A percentile compares a stretch with the other conserved stretches of the same genome.
Conservation (phyloP, 2,113 vertebrate genomes). For the Eurystomus gularis region DNA sequence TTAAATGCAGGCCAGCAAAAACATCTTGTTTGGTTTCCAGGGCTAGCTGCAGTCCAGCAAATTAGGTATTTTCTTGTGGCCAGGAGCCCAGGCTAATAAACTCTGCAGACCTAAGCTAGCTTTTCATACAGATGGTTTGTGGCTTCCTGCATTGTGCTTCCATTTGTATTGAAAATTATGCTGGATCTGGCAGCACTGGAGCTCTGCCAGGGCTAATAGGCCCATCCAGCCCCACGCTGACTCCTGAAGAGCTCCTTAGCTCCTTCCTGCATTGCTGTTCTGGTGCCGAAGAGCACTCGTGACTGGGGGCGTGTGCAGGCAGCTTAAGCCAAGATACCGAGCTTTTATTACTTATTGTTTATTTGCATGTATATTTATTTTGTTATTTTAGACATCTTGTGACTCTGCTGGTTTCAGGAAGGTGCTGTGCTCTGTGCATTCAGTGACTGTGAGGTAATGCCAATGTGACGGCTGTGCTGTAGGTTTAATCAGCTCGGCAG, state of each 20-base stretch:
- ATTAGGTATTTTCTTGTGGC: constrained; percentile 24
- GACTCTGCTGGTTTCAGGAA: neutral
- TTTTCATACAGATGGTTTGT: neutral
- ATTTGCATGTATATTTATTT: neutral
- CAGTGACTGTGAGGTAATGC: neutral
- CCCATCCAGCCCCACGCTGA: neutral
- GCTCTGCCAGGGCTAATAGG: neutral
- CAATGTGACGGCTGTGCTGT: neutral
- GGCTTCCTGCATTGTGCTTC: constrained; percentile 35
- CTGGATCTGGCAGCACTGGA: neutral
- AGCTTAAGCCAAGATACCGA: neutral
- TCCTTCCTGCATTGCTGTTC: neutral
- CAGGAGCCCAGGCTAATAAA: constrained; percentile 10
- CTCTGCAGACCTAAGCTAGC: neutral
- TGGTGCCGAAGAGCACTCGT: neutral
- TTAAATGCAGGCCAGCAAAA: neutral
- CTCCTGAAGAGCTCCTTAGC: neutral
- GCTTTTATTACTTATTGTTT: neutral
- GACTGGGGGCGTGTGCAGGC: accelerated
- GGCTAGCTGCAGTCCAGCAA: neutral
- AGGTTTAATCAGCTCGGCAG: neutral
- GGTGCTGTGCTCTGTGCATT: neutral
- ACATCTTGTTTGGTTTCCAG: neutral
- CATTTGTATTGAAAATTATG: neutral
- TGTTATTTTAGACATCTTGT: neutral